phyloP scores from a whole-genome alignment of 2,113 vertebrate species.

The Alethe diademata region DNA sequence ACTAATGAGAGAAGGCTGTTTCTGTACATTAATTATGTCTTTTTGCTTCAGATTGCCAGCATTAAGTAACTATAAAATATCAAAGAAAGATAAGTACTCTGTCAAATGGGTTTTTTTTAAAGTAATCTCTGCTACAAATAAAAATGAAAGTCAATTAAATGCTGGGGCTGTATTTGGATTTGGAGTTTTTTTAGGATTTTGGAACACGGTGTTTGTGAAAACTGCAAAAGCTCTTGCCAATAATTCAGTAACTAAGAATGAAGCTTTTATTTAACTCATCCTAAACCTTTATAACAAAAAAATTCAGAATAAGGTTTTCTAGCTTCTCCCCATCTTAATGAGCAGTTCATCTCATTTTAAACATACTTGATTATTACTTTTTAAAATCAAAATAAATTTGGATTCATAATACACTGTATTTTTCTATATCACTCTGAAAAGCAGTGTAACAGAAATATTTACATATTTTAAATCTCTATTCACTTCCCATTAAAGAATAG shows the following conservation, averaged over 20 bases:
- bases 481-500: not conserved
- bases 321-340: not conserved
- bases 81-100: not conserved
- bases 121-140: not conserved
- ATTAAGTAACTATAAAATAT: not conserved
- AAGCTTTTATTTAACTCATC: not conserved
- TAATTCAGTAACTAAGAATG: not conserved
- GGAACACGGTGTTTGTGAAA: not conserved
- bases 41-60: not conserved
- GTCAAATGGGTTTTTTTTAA: not conserved
- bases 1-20: slow-evolving; percentile 6
- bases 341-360: not conserved
- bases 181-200: not conserved
- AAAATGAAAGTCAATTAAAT: not conserved
- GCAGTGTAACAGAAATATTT: not conserved
- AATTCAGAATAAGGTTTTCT: not conserved
- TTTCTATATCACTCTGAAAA: not conserved
- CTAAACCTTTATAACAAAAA: not conserved
- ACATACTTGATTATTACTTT: not conserved
- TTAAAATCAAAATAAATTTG: not conserved
- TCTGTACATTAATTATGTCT: not conserved
- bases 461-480: not conserved
- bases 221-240: not conserved
- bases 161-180: not conserved
- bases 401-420: not conserved